Evolutionary conservation across 1,140 invertebrate species (phyloP).

Genomic region (Bombus sibiricus): DNA sequence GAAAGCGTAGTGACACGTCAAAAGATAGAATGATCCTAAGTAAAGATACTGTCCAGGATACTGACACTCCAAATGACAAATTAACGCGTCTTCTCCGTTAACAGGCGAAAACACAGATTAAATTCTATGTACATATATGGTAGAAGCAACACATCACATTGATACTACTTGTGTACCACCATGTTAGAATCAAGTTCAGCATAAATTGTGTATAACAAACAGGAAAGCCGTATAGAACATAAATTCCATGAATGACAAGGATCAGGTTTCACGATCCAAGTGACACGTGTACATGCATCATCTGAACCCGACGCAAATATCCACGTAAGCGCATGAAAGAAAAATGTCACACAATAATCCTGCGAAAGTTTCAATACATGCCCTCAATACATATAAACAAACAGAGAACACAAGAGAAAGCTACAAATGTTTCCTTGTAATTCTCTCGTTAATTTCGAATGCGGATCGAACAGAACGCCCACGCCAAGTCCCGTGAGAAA

Average conservation of each 20-base stretch:
- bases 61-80: no score
- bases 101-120: no score
- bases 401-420: not conserved
- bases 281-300: not conserved
- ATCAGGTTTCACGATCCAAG: no score
- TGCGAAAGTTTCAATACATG: not conserved
- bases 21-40: no score
- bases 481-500: not conserved
- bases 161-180: not conserved
- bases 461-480: slow-evolving; percentile 29
- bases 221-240: no score
- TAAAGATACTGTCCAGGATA: no score
- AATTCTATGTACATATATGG: no score
- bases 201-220: no score
- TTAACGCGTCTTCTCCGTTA: no score
- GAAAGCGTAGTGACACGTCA: no score
- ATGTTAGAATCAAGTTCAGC: not conserved
- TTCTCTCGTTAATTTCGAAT: slow-evolving; percentile 47
- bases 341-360: not conserved
- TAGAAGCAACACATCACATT: not conserved
- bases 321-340: not conserved
- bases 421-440: slow-evolving; percentile 31
- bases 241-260: no score
- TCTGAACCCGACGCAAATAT: not conserved
- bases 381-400: not conserved